Evolutionary conservation across 2,797 vertebrate species (phyloP), one percentile per base, ranked within the genome.

Genomic region (Megaceryle alcyon): DNA sequence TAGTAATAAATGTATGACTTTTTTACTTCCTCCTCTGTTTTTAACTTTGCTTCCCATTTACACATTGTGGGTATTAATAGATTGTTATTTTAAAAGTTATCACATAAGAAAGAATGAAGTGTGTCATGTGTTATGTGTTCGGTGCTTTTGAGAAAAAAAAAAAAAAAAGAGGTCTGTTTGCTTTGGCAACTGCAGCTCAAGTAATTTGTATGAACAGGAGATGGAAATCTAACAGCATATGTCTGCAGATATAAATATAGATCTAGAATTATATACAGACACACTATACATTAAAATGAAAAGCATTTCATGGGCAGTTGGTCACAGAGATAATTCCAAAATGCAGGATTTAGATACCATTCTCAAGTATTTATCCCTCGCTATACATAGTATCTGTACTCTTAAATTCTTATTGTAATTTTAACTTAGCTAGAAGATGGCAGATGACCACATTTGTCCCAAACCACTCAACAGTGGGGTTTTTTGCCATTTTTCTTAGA

Each of bases 141-240:
- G 0, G 72, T 72, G 76, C 43, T 76, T 92, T 63, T 57, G 72
- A 89, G 83, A 54, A 61, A 78, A 94, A 19, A 28, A 25, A 49
- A 86, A 95, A 82, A 72, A 88, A 95, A 90, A 56, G 31, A 77
- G 15, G 66, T 93, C 37, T 95, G 81, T 95, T 98, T 98, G 96
- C 96, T 95, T 97, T 98, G 97, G 96, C 98, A 98, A 96, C 96
- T 94, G 95, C 82, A 53, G 95, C 91, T 94, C 64, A 90, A 97
- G 94, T 90, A 90, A 97, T 97, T 96, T 97, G 97, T 97, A 54
- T 78, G 96, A 96, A 81, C 93, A 93, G 88, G 96, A 96, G 96
- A 96, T 85, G 91, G 92, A 92, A 93, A 96, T 51, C 96, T 92
- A 96, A 95, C 96, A 97, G 87, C 96, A 95, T 94, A 96, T 89